phyloP scores from a whole-genome alignment of 2,797 vertebrate species.

The Carcharodon carcharias region DNA sequence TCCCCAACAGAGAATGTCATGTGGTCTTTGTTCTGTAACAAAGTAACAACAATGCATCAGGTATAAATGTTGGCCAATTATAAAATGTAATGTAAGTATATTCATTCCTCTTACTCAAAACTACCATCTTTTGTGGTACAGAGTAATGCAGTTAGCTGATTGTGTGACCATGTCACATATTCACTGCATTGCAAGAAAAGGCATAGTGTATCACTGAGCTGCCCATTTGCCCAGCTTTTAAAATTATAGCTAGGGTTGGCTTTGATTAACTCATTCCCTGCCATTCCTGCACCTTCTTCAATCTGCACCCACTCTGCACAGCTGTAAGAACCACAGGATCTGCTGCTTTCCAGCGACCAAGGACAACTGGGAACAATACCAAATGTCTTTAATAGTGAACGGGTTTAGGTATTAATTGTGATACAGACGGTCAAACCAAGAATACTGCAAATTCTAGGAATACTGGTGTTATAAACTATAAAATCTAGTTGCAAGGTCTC shows the following conservation, averaged over 20 bases:
- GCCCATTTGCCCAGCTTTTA: not conserved
- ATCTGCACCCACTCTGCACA: not conserved
- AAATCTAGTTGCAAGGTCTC: not conserved
- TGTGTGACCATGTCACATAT: not conserved
- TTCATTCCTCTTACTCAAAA: not conserved
- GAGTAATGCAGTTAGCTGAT: no score
- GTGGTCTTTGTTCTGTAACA: constrained; percentile 43
- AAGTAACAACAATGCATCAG: not conserved
- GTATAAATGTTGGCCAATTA: not conserved
- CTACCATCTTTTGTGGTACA: not conserved
- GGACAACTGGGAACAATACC: not conserved
- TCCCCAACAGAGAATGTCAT: constrained; percentile 42
- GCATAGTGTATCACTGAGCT: not conserved
- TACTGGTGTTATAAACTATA: not conserved
- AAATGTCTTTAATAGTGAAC: not conserved
- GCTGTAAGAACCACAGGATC: not conserved
- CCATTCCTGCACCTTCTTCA: not conserved
- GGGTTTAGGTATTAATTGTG: not conserved
- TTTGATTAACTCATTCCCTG: not conserved
- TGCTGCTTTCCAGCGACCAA: not conserved
- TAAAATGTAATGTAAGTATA: not conserved
- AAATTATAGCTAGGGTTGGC: not conserved
- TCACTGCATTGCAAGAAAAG: no score
- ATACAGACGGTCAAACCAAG: not conserved
- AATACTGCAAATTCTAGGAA: not conserved